Evolutionary conservation across 2,113 vertebrate genomes (phyloP).

Genomic region (Azemiops feae): DNA sequence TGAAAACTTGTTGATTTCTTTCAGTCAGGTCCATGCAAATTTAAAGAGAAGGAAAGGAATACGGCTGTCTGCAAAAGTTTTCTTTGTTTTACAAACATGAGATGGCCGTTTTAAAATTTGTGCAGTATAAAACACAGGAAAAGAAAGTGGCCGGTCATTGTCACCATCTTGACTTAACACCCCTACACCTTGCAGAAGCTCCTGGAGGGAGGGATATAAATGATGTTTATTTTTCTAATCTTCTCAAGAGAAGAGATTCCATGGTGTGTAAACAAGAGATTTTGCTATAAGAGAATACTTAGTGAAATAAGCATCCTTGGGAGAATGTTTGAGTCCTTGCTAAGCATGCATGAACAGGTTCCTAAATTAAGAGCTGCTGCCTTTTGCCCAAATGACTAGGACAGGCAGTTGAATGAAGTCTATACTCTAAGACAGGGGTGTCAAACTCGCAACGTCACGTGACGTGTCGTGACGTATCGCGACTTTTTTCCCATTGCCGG

Average conservation of each 20-base stretch:
- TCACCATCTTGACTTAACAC: not conserved
- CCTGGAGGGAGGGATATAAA: not conserved
- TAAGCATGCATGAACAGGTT: not conserved
- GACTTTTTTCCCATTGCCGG: too few relatives aligned
- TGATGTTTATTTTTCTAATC: not conserved
- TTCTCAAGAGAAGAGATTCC: not conserved
- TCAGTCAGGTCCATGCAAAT: too few relatives aligned
- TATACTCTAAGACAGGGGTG: not conserved
- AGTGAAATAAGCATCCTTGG: not conserved
- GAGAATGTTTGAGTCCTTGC: not conserved
- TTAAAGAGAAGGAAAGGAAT: not conserved
- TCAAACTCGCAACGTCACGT: too few relatives aligned
- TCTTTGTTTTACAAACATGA: not conserved
- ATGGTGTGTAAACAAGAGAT: not conserved
- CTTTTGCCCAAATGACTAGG: not conserved
- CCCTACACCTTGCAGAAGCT: not conserved
- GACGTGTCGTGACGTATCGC: too few relatives aligned
- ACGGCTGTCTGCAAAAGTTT: not conserved
- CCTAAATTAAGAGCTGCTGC: not conserved
- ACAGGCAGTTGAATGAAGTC: not conserved
- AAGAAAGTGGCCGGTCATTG: not conserved
- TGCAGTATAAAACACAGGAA: not conserved
- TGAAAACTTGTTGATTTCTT: not conserved
- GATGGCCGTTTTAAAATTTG: not conserved
- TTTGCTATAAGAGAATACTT: not conserved